Evolutionary conservation across 1,140 invertebrate species (phyloP).

Genomic region (Apis florea): DNA sequence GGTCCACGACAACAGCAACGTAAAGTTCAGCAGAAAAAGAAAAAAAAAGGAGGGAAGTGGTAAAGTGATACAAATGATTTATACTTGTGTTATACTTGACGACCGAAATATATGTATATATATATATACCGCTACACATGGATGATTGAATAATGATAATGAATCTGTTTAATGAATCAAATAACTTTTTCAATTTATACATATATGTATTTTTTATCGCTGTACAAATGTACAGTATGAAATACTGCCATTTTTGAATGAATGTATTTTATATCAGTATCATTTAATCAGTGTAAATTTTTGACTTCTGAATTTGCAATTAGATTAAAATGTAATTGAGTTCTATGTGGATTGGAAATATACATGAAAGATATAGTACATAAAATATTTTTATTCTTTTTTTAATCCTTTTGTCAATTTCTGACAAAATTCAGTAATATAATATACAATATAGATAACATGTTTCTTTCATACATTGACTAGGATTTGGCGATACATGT

Average conservation of each 20-base stretch:
- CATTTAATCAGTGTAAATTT: neutral
- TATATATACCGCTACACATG: neutral
- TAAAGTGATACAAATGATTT: slow-evolving; percentile 44
- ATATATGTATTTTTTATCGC: slow-evolving; percentile 12
- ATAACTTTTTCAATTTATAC: slow-evolving; percentile 26
- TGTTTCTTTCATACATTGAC: slow-evolving; percentile 71
- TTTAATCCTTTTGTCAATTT: slow-evolving; percentile 49
- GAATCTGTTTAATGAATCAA: neutral
- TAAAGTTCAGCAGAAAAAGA: slow-evolving; percentile 84
- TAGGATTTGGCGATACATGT: slow-evolving; percentile 75
- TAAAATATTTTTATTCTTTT: slow-evolving; percentile 73
- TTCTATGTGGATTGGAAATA: slow-evolving; percentile 26
- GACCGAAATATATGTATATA: neutral
- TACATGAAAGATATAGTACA: slow-evolving; percentile 58
- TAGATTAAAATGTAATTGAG: slow-evolving; percentile 1
- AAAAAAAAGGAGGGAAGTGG: slow-evolving; percentile 83
- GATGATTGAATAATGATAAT: neutral
- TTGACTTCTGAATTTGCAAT: neutral
- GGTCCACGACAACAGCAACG: slow-evolving; percentile 83
- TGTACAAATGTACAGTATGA: slow-evolving; percentile 16
- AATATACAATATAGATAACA: slow-evolving; percentile 77
- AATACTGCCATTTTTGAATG: slow-evolving; percentile 37
- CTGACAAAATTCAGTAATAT: slow-evolving; percentile 65
- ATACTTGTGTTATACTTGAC: neutral
- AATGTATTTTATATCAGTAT: slow-evolving; percentile 12